Conservation (phyloP, 2,797 vertebrate genomes). For the Synaphobranchus kaupii region DNA sequence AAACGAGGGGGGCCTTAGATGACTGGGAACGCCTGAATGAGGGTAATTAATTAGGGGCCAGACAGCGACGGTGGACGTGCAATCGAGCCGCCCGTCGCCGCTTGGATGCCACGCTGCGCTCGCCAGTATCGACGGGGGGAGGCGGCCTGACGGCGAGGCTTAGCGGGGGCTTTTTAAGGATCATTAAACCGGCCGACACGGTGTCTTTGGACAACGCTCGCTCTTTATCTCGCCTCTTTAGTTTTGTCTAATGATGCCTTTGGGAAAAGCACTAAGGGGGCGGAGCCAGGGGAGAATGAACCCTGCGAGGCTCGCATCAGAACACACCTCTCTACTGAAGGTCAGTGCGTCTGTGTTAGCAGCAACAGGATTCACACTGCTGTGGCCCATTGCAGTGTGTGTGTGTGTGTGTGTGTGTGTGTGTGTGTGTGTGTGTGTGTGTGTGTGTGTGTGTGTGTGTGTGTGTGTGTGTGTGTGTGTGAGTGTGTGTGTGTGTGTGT, state of each 20-base stretch:
- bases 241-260: conserved; percentile 59
- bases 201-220: conserved; percentile 46
- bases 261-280: conserved; percentile 51
- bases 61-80: conserved; percentile 32
- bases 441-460: too few relatives aligned
- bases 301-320: conserved; percentile 42
- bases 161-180: not conserved
- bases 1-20: conserved; percentile 25
- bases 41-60: conserved; percentile 44
- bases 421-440: too few relatives aligned
- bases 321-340: conserved; percentile 28
- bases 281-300: conserved; percentile 39
- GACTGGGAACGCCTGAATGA: conserved; percentile 15
- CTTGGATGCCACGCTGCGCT: not conserved
- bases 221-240: conserved; percentile 54
- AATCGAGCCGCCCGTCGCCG: not conserved
- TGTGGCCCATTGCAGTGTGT: not conserved
- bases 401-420: not conserved
- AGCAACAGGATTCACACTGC: not conserved
- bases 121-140: conserved; percentile 17
- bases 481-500: too few relatives aligned
- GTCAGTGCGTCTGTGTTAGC: not conserved
- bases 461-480: not conserved
- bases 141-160: not conserved
- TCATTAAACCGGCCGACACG: not conserved